Base-by-base conservation (phyloP, 2,113 vertebrate genomes). In the Vimba vimba region DNA sequence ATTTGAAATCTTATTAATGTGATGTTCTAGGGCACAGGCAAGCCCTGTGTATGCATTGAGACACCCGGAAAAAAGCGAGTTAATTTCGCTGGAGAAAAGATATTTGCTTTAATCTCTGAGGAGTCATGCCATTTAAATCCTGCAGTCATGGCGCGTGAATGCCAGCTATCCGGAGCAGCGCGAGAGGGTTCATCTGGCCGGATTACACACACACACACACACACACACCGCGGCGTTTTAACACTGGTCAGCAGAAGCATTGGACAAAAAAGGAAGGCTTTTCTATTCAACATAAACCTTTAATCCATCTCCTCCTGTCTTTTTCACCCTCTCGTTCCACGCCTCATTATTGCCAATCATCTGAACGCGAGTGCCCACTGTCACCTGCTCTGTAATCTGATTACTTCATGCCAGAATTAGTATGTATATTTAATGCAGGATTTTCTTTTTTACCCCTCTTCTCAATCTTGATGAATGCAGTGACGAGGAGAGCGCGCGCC, bases 341-440 rank as follows among this genome's bases (percentile, higher is more conserved):
- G 93, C 94, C 96, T 97, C 95, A 95, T 97, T 97, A 96, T 94
- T 96, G 96, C 96, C 95, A 95, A 96, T 96, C 94, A 95, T 96
- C 96, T 96, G 94, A 95, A 95, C 96, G 95, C 94, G 93, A 94
- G 94, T 92, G 92, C 95, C 95, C 95, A 92, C 94, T 97, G 97
- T 98, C 97, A 98, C 97, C 97, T 99, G 97, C 97, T 96, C 96
- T 97, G 96, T 99, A 98, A 98, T 98, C 96, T 96, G 97, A 98
- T 98, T 99, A 98, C 97, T 97, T 96, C 96, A 96, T 95, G 94
- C 95, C 94, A 92, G 96, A 99, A 99, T 99, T 97, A 99, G 96
- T 97, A 98, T 99, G 97, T 97, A 98, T 98, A 98, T 99, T 98
- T 99, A 98, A 99, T 99, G 97, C 95, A 94, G 94, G 96, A 94